These are phyloP conservation scores for Pseudopodoces humilis DNA, from an alignment of 2,113 vertebrate species.

Conservation along the genomic window DNA sequence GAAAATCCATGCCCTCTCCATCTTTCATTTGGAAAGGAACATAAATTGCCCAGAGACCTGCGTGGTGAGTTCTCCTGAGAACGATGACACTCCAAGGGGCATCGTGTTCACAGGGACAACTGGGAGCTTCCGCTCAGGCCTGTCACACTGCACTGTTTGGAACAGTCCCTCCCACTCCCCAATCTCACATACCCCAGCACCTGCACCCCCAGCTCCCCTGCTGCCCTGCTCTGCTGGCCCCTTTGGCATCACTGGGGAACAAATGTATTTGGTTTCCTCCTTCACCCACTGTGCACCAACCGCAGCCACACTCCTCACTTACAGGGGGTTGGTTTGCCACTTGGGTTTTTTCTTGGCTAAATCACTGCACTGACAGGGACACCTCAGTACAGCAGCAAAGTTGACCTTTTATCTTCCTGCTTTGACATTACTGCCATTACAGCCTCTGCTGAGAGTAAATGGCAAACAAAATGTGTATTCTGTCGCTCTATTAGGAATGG, in stretches of 20 bases:
- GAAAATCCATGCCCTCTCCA: neutral
- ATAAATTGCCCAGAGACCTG: neutral
- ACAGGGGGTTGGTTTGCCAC: neutral
- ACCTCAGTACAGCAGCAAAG: neutral
- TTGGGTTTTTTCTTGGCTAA: neutral
- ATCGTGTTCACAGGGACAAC: neutral
- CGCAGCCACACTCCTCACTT: neutral
- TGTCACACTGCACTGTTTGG: neutral
- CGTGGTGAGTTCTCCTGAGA: neutral
- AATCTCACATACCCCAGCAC: neutral
- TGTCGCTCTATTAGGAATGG: too few species aligned
- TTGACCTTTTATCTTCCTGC: neutral
- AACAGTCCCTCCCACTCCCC: neutral
- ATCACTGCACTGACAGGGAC: neutral
- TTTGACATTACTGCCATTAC: neutral
- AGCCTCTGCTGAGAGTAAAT: neutral
- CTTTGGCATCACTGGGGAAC: neutral
- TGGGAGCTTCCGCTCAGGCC: neutral
- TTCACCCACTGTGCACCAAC: neutral
- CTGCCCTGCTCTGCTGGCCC: neutral
- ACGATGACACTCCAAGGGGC: neutral
- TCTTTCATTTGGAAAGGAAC: neutral
- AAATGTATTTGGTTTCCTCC: fast-evolving
- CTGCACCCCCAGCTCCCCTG: neutral
- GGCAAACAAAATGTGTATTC: neutral